These are phyloP conservation scores for Tetropium fuscum DNA, from an alignment of 2,888 invertebrate species.

Conservation along the genomic window DNA sequence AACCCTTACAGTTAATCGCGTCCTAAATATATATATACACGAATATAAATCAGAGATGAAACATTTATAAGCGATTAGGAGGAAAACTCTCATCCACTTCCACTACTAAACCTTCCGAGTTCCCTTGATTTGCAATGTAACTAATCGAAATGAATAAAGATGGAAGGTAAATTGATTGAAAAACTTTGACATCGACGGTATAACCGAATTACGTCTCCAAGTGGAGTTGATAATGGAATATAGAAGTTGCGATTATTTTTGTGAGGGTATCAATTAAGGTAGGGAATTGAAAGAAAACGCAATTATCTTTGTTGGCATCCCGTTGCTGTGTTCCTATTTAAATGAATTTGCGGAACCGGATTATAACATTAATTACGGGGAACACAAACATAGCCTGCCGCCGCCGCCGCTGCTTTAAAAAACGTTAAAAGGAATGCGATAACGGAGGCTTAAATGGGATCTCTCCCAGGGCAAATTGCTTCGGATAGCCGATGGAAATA, in stretches of 20 bases:
- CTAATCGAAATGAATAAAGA: background rate
- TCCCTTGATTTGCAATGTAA: background rate
- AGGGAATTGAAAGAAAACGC: constrained; percentile 27
- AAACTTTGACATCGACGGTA: constrained; percentile 14
- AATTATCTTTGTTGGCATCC: constrained; percentile 23
- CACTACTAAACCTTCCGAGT: background rate
- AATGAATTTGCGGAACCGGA: constrained; percentile 24
- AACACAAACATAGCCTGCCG: background rate
- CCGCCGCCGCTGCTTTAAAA: background rate
- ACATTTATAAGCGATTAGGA: background rate
- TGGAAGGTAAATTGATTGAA: background rate
- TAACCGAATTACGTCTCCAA: constrained; percentile 23
- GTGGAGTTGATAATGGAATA: constrained; percentile 25
- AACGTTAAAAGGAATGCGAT: background rate
- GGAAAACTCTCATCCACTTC: background rate
- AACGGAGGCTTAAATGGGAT: background rate
- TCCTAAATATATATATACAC: no score
- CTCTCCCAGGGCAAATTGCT: background rate
- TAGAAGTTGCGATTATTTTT: constrained; percentile 24
- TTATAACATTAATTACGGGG: background rate
- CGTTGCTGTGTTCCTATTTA: constrained; percentile 17
- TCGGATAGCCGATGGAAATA: background rate
- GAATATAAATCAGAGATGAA: background rate
- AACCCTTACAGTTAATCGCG: no score
- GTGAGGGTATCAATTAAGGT: constrained; percentile 26